Base-by-base conservation (phyloP, 37 sponge, comb jelly and placozoan species). In the Beroe ovata region DNA sequence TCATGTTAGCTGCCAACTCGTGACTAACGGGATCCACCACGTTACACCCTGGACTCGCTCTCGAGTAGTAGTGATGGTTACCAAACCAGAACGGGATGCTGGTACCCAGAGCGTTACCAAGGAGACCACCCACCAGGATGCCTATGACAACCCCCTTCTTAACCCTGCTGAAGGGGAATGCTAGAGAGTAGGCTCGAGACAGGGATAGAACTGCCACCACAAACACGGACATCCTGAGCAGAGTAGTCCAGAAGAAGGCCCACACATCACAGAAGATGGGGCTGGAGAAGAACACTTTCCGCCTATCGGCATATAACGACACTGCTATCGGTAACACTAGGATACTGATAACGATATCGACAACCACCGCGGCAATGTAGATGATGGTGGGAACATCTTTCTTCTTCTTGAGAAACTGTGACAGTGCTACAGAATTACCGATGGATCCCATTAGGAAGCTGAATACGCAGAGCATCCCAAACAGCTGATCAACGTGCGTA, bases 391-490 rank as follows among this genome's bases (percentile, higher is more conserved):
- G 69, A 4, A 66, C 69, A 30, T 66, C 69, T 8, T 30, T 29
- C 69, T 66, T 66, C 69, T 66, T 66, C 69, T 32, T 29, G 6
- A 29, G 18, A 37, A 66, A 66, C 32, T 66, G 30, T 34, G 69
- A 66, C 69, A 66, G 69, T 18, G 69, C 69, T 8, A 66, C 32
- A 8, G 30, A 30, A 37, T 66, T 66, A 14, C 69, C 69, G 16
- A 66, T 8, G 6, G 69, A 34, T 30, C 69, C 69, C 1, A 66
- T 29, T 8, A 66, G 18, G 69, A 66, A 66, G 69, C 35, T 32
- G 69, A 66, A 66, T 34, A 66, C 32, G 34, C 69, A 66, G 69
- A 66, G 69, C 32, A 66, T 30, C 69, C 69, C 69, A 18, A 66
- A 66, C 16, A 66, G 30, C 16, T 66, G 25, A 37, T 66, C 69